These are phyloP conservation scores for Nomada goodeniana DNA, from an alignment of 2,888 invertebrate species.

Conservation along the genomic window DNA sequence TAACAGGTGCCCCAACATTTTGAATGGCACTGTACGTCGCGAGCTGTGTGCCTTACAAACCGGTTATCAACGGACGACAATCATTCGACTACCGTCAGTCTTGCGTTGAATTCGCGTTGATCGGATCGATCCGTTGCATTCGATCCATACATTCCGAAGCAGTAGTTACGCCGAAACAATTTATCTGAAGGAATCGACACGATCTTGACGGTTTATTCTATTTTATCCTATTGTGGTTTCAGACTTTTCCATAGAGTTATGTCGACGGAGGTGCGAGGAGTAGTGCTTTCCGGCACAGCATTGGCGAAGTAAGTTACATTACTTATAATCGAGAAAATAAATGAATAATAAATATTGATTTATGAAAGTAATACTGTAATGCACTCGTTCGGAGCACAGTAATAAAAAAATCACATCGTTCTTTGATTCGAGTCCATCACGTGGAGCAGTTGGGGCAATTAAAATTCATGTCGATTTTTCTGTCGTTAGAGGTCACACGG, in stretches of 20 bases:
- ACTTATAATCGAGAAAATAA: neutral
- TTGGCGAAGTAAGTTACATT: constrained; percentile 87
- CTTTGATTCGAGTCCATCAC: neutral
- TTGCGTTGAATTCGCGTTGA: constrained; percentile 45
- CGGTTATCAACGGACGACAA: constrained; percentile 50
- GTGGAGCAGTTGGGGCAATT: neutral
- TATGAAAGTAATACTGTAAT: neutral
- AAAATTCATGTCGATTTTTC: neutral
- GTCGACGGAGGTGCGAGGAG: constrained; percentile 77
- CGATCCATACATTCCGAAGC: neutral
- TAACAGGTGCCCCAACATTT: too few relatives aligned
- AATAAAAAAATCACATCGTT: neutral
- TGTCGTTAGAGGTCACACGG: neutral
- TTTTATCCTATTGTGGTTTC: constrained; percentile 29
- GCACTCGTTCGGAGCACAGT: too few relatives aligned
- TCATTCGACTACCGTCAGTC: constrained; percentile 61
- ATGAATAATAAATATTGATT: neutral
- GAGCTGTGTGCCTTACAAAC: constrained; percentile 55
- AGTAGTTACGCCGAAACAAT: neutral
- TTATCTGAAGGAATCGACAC: neutral
- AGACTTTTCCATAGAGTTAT: constrained; percentile 76
- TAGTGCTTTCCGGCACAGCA: constrained; percentile 88
- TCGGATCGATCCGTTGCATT: neutral
- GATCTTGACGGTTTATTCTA: neutral
- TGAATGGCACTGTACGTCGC: neutral